phyloP scores from a whole-genome alignment of 1,140 invertebrate species.

The Pseudobourletiella spinata region DNA sequence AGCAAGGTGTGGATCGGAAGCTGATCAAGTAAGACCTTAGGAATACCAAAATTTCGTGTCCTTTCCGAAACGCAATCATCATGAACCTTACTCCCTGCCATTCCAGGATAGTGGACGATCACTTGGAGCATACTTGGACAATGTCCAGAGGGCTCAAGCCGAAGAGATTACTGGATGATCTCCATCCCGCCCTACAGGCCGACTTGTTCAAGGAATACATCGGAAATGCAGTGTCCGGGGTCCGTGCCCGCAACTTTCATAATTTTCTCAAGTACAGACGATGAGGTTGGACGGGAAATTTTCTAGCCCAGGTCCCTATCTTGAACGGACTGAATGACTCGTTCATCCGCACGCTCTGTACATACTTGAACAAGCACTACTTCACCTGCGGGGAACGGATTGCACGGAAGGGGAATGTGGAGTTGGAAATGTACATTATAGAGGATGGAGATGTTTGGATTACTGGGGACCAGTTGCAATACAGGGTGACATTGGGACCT shows the following conservation, averaged over 20 bases:
- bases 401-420: background rate
- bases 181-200: background rate
- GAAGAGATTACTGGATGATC: background rate
- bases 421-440: background rate
- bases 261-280: too few species aligned
- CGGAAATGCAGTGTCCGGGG: background rate
- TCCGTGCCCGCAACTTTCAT: too few species aligned
- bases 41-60: too few species aligned
- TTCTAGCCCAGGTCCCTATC: too few species aligned
- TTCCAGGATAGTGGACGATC: background rate
- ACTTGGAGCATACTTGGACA: background rate
- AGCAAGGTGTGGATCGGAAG: too few species aligned
- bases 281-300: too few species aligned
- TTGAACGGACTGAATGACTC: background rate
- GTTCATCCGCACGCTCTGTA: background rate
- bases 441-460: background rate
- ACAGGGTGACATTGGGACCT: background rate
- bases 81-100: too few species aligned
- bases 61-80: too few species aligned
- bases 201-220: background rate
- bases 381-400: background rate
- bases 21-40: too few species aligned
- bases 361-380: background rate
- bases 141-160: background rate
- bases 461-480: background rate